These are phyloP conservation scores for Coenobita brevimanus DNA, from an alignment of 1,140 invertebrate genomes.

Conservation along the genomic window DNA sequence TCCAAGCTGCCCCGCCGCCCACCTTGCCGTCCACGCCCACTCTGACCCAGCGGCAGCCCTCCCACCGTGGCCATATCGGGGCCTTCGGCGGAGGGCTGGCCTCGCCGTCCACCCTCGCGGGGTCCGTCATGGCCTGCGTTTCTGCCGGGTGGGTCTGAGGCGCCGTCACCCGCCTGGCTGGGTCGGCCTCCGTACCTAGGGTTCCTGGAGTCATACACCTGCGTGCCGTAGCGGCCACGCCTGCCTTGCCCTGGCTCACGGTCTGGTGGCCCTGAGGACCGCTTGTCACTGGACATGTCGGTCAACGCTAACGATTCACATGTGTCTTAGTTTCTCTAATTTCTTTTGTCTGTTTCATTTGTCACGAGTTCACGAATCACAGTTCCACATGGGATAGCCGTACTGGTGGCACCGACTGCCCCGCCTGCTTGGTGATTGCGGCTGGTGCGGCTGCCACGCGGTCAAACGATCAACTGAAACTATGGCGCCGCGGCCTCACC, in stretches of 20 bases:
- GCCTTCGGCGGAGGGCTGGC: background rate
- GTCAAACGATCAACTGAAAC: background rate
- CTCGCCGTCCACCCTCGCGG: slow-evolving; percentile 3
- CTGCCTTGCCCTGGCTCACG: slow-evolving; percentile 11
- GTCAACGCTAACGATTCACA: too few species aligned
- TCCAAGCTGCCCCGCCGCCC: slow-evolving; percentile 32
- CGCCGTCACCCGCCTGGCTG: slow-evolving; percentile 4
- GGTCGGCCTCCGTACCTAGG: background rate
- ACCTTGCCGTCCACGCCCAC: background rate
- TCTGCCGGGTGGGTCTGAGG: background rate
- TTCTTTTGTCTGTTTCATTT: background rate
- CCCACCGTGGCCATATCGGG: slow-evolving; percentile 1
- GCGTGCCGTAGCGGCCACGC: slow-evolving; percentile 15
- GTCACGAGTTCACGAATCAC: background rate
- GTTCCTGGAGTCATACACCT: slow-evolving; percentile 42
- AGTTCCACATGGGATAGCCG: too few species aligned
- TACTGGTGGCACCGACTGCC: too few species aligned
- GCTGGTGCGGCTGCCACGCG: background rate
- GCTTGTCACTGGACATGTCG: slow-evolving; percentile 20
- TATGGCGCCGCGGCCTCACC: background rate
- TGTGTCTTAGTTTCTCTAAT: background rate
- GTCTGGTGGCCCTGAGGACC: slow-evolving; percentile 18
- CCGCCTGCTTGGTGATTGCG: too few species aligned
- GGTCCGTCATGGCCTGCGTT: too few species aligned
- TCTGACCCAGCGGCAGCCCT: background rate